Base-by-base conservation (phyloP, 1,140 invertebrate species). In the Sminthurides bifidus region DNA sequence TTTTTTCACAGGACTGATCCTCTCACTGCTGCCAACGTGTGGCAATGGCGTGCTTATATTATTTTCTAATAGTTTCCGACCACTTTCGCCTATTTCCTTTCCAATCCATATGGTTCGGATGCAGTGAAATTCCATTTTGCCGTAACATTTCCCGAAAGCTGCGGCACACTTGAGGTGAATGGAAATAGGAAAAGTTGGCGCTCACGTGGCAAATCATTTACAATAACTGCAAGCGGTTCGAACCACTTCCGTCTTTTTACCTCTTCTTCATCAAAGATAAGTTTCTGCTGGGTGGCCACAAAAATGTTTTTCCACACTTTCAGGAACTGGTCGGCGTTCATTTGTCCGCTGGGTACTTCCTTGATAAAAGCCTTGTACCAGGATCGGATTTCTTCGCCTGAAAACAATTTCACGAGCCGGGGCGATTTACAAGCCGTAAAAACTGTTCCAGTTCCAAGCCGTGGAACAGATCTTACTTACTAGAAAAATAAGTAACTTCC, bases 401-500 rank as follows among this genome's bases (percentile, higher is more conserved):
- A 37, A 12, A 12, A 12, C 33, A 37, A 12, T 12, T 12, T 37
- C 33, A 37, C 33, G 17, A 12, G 12, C 10, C 33, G 17, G 10
- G 12, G 10, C 12, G 33, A 17, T 37, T 12, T 37, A 17, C 33
- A 37, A 17, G 33, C 12, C 17, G 33, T 37, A 17, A 37, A 37
- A 43, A 6, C n/a, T n/a, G n/a, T n/a, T n/a, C n/a, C n/a, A n/a
- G n/a, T n/a, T n/a, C n/a, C n/a, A n/a, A n/a, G n/a, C n/a, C n/a
- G n/a, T n/a, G n/a, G 41, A 15, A 10, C 41, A 6, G 24, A 43
- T 10, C n/a, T 19, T 14, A 14, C 24, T 43, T 43, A 43, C 6
- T 6, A 31, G 27, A 49, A 49, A 49, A 49, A 49, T 49, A 46
- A 4, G 44, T 46, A 8, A 46, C 44, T 8, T 46, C 44, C 17